Evolutionary conservation across 2,888 invertebrate genomes (phyloP).

Genomic region (Thymelicus acteon): DNA sequence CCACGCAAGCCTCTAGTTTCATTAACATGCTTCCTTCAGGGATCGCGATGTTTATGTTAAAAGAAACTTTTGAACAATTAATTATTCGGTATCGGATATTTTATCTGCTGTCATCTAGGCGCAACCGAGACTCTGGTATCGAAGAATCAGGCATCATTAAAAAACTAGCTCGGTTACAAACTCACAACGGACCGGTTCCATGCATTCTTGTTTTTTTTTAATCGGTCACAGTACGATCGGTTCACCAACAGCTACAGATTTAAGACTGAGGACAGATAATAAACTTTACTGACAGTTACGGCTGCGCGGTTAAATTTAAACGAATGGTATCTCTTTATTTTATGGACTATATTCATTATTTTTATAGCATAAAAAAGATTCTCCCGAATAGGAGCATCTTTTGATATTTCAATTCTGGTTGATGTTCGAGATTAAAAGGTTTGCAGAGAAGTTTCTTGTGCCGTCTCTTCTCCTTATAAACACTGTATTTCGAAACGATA

Average conservation of each 20-base stretch:
- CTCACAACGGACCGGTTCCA: constrained; percentile 46
- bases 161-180: constrained; percentile 65
- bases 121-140: constrained; percentile 56
- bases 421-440: too few relatives aligned
- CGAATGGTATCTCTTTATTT: constrained; percentile 34
- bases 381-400: background rate
- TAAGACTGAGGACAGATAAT: constrained; percentile 41
- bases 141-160: constrained; percentile 60
- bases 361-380: constrained; percentile 7
- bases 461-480: background rate
- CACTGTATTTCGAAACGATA: too few relatives aligned
- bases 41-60: constrained; percentile 39
- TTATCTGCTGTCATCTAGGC: constrained; percentile 73
- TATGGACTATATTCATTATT: constrained; percentile 15
- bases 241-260: constrained; percentile 40
- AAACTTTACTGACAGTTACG: constrained; percentile 28
- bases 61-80: constrained; percentile 45
- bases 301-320: constrained; percentile 27
- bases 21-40: constrained; percentile 25
- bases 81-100: constrained; percentile 54
- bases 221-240: constrained; percentile 38
- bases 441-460: background rate
- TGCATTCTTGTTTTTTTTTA: constrained; percentile 43
- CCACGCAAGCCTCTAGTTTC: background rate
- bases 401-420: background rate